Conservation (phyloP, 1,140 invertebrate genomes). For the Halesus radiatus region DNA sequence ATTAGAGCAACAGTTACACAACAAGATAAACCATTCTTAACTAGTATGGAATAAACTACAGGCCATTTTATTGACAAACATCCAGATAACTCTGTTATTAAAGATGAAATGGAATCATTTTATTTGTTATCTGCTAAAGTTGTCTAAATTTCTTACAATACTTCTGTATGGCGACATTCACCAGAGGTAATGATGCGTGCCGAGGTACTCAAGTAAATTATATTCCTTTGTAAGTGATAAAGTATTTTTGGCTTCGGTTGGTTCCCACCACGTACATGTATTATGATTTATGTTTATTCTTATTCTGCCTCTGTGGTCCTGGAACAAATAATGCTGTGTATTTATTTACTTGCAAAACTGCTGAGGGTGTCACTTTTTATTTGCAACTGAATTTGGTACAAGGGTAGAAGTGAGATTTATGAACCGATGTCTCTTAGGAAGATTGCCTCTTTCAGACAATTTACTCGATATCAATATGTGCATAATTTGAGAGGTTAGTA, state of each 20-base stretch:
- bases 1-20: no score
- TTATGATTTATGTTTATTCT: slow-evolving; percentile 29
- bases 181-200: slow-evolving; percentile 40
- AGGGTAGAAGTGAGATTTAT: no score
- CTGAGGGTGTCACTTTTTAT: no score
- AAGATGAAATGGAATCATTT: slow-evolving; percentile 3
- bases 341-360: no score
- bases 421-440: no score
- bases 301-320: no score
- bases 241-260: slow-evolving; percentile 24
- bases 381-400: no score
- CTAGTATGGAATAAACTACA: background rate
- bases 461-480: no score
- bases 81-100: background rate
- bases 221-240: slow-evolving; percentile 30
- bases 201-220: slow-evolving; percentile 38
- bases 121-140: slow-evolving; percentile 26
- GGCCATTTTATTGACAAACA: background rate
- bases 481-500: no score
- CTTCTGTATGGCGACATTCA: slow-evolving; percentile 37
- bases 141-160: slow-evolving; percentile 28
- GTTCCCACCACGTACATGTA: slow-evolving; percentile 11
- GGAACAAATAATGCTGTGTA: no score
- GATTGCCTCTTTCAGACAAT: no score
- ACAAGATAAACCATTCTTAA: no score